Base-by-base conservation (phyloP, 2,888 invertebrate genomes). In the Julus scanicus region DNA sequence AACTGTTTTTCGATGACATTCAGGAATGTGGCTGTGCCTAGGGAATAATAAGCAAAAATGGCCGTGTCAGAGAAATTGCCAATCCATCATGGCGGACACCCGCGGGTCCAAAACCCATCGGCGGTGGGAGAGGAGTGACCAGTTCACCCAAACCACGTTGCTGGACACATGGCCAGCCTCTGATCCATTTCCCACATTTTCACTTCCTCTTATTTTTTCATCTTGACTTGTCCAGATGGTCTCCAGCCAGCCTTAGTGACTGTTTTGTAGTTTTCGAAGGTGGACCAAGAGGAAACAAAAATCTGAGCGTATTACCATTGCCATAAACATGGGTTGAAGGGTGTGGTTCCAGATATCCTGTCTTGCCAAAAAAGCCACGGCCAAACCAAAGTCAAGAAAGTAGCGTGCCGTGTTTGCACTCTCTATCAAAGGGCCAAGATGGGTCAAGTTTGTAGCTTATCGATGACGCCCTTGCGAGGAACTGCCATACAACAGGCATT, bases 61-160 rank as follows among this genome's bases (percentile, higher is more conserved):
- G 48, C 85, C 44, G 49, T 85, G 44, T 49, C 85, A 85, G 85
- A 85, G 29, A 80, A 80, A 80, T 80, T 80, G 80, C 13, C 85
- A 9, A 85, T 85, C 85, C 85, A 85, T 85, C 85, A 85, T 85
- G 85, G 44, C 20, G 85, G 85, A 85, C 85, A 85, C 85, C 85
- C 44, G 85, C 44, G 29, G 85, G 20, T 11, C 49, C 49, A 13
- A 29, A n/a, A n/a, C 48, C 85, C 85, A 85, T n/a, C 11, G 20
- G 44, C 44, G 85, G 85, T 48, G 85, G 85, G 44, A 85, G 85
- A 80, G 80, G 80, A 29, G 85, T 85, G 85, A 85, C 85, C 85
- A 80, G 53, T 4, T 2, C 71, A n/a, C 71, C 37, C 37, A 37
- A 80, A 15, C 80, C 37, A 15, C 37, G 80, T 13, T 13, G 37